These are phyloP conservation scores for Tichodroma muraria DNA, from an alignment of 2,113 vertebrate genomes.

Conservation along the genomic window DNA sequence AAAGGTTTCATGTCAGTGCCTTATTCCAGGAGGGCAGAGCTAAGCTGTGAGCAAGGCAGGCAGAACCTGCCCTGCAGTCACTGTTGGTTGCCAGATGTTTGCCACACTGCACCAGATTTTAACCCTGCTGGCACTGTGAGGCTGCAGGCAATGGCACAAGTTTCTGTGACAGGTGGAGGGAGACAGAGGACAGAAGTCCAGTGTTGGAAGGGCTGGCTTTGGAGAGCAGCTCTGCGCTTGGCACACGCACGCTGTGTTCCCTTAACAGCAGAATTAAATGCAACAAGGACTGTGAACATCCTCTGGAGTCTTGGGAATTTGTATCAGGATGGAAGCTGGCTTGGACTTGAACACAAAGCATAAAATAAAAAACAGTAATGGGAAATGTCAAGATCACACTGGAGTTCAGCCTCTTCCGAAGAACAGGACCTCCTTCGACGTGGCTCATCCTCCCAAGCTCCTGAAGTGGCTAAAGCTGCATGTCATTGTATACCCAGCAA, in stretches of 20 bases:
- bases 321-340: neutral
- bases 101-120: neutral
- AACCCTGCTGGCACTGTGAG: neutral
- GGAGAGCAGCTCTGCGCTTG: neutral
- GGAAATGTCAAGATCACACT: neutral
- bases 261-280: neutral
- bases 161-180: neutral
- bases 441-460: rapidly evolving
- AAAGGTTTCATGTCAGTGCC: neutral
- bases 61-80: neutral
- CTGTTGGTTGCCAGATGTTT: neutral
- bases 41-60: neutral
- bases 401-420: neutral
- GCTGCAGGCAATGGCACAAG: rapidly evolving
- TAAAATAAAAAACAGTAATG: neutral
- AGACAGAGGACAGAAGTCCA: neutral
- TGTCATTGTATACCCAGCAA: rapidly evolving
- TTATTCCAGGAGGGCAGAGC: neutral
- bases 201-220: neutral
- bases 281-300: neutral
- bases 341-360: neutral
- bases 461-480: neutral
- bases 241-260: rapidly evolving
- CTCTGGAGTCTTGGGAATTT: neutral
- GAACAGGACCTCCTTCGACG: neutral